These are phyloP conservation scores for Poliocrania exsul DNA, from an alignment of 2,797 vertebrate species.

Conservation along the genomic window DNA sequence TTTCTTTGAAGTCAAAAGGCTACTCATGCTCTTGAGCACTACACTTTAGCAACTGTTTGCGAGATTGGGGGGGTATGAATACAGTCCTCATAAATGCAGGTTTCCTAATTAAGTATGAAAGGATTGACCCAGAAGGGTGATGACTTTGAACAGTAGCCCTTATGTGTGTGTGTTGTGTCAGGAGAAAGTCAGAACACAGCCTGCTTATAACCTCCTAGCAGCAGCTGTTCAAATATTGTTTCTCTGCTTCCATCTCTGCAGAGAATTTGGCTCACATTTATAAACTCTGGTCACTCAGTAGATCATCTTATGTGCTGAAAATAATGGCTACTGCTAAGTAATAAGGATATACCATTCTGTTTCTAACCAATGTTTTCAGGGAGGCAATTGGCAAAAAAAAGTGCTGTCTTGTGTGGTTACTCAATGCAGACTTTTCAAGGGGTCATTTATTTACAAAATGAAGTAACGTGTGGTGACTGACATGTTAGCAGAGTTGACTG, in stretches of 20 bases:
- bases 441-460: neutral
- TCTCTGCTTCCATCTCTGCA: neutral
- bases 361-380: neutral
- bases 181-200: neutral
- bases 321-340: neutral
- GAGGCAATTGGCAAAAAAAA: neutral
- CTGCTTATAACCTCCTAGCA: neutral
- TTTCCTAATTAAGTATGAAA: neutral
- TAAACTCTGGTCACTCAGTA: neutral
- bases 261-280: constrained; percentile 20
- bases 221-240: constrained; percentile 51
- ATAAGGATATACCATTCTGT: neutral
- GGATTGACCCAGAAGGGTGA: neutral
- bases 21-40: neutral
- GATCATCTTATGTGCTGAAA: neutral
- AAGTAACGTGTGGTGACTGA: neutral
- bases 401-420: neutral
- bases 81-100: neutral
- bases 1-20: neutral
- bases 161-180: neutral
- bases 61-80: neutral
- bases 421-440: neutral
- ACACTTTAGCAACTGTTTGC: neutral
- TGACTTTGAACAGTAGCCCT: neutral
- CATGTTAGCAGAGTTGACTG: neutral